Base-by-base conservation (phyloP, 2,113 vertebrate genomes). In the Saimiri boliviensis region DNA sequence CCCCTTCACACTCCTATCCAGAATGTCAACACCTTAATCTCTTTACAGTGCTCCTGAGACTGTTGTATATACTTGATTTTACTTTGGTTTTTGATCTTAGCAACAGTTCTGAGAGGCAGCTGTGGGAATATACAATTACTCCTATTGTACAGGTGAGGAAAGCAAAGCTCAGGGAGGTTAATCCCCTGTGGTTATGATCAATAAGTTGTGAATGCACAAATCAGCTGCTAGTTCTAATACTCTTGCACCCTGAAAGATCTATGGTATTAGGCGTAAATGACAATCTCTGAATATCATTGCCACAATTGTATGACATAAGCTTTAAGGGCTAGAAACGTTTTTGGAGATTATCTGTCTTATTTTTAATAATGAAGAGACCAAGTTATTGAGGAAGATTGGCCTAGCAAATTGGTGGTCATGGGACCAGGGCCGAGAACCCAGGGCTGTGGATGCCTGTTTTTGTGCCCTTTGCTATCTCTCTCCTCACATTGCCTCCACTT, bases 401-500 rank as follows among this genome's bases (percentile, higher is more conserved):
- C 42, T 2, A 91, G 37, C 4, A 68, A 42, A 56, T 16, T 9
- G 49, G 30, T 73, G 32, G 54, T 77, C 52, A 40, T 14, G 8
- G 27, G 40, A 30, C 49, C 25, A 52, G 60, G 60, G 3, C 37
- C 35, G 85, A 8, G 16, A 89, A 47, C 40, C 63, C 19, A 12
- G 45, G 8, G 8, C n/a, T 56, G 42, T 1, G 0, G 70, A 5
- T 4, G 2, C 16, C 52, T n/a, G 16, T 1, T 4, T 8, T 49
- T n/a, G 6, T 1, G 14, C 42, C 19, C 54, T 40, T 45, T 12
- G 0, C n/a, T 32, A 20, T 54, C 32, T 58, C 54, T 87, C 45
- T 35, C 21, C 8, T 89, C 63, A 89, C 45, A 0, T 3, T 37
- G 8, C 63, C 54, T 81, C 11, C 8, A 8, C 20, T 19, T 58